A percentile compares a stretch with the other conserved stretches of the same genome.
These are phyloP conservation scores for Peromyscus polionotus DNA, from an alignment of 2,113 vertebrate species.

Conservation along the genomic window DNA sequence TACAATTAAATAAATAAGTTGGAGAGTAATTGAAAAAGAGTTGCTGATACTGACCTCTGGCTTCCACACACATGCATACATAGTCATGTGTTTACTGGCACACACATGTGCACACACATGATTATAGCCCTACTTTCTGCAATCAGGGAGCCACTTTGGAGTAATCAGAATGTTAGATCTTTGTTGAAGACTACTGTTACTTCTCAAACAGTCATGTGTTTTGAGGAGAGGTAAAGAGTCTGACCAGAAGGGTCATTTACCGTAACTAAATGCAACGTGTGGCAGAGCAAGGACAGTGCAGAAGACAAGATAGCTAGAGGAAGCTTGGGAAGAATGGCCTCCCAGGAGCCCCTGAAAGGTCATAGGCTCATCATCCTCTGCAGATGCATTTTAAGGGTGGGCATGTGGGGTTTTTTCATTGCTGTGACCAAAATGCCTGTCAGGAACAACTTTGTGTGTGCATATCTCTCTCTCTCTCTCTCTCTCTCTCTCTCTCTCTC, in stretches of 20 bases:
- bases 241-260: neutral
- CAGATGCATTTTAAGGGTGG: neutral
- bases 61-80: neutral
- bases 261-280: neutral
- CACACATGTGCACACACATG: neutral
- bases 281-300: no score
- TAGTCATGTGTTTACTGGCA: neutral
- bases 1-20: neutral
- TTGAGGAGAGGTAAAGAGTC: neutral
- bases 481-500: no score
- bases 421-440: neutral
- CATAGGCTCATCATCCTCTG: neutral
- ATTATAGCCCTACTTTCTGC: neutral
- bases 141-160: neutral
- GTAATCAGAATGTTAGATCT: neutral
- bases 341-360: neutral
- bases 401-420: neutral
- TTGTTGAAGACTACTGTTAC: neutral
- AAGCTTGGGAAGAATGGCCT: neutral
- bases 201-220: neutral
- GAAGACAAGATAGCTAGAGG: neutral
- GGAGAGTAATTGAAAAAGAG: neutral
- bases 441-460: neutral
- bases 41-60: neutral
- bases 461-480: no score